Base-by-base conservation (phyloP, 1,140 invertebrate species). In the Drosophila burlai region DNA sequence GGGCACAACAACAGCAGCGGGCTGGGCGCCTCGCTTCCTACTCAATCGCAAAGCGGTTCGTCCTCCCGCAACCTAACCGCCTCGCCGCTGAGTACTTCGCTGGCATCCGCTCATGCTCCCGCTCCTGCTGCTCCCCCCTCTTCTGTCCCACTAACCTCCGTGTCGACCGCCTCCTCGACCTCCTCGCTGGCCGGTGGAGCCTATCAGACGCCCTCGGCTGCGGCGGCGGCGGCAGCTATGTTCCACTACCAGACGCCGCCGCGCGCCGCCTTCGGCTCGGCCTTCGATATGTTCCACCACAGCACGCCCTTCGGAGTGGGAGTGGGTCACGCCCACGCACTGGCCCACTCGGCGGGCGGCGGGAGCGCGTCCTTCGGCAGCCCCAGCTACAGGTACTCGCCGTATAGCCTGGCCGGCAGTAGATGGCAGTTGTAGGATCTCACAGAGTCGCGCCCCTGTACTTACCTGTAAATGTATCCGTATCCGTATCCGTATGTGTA, bases 271-370 rank as follows among this genome's bases (percentile, higher is more conserved):
- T 93, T 93, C 57, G 92, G 92, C 45, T 92, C 92, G 74, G 92
- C 92, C 69, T 93, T 93, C 81, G 92, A 93, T 90, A 93, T 93
- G 90, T 93, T 93, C 91, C 92, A 93, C 55, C 92, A 93, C 79
- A 93, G 92, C 72, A 93, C 92, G 43, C 92, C 92, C 36, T 93
- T 93, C 46, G 91, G 91, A 15, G 81, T 92, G 74, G 85, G 85
- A 26, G 87, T 90, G 50, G 83, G 83, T 21, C 63, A 66, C 31
- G 63, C 63, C 63, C 40, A 66, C 40, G 63, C 63, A 58, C 40
- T 66, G 29, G 58, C 63, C 40, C 63, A 66, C 40, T 66, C 63
- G 58, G 78, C 81, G 10, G 74, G 72, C 24, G 64, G 66, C 42
- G 80, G 78, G 62, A 65, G 79, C 38, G 81, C 71, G 50, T 77